A percentile compares a stretch with the other conserved stretches of the same genome.
Conservation (phyloP, 2,888 invertebrate species). For the Crossocerus cetratus region DNA sequence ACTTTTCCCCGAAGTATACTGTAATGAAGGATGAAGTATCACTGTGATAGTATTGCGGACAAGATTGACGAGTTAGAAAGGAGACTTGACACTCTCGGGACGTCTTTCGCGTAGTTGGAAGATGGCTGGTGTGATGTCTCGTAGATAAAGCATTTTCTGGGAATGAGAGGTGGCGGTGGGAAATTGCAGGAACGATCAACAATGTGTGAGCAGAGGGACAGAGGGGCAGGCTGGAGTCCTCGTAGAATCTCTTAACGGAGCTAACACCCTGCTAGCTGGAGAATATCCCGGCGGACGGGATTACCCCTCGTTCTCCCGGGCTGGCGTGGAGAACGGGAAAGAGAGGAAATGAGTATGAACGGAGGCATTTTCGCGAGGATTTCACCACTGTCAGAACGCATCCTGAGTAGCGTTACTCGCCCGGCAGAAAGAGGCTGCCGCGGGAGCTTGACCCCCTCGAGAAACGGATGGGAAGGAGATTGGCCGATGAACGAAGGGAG, state of each 20-base stretch:
- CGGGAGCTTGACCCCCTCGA: conserved; percentile 33
- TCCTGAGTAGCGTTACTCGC: conserved; percentile 32
- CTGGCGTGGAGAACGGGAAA: conserved; percentile 21
- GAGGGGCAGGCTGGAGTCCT: conserved; percentile 36
- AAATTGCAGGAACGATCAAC: conserved; percentile 54
- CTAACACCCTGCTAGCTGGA: background rate
- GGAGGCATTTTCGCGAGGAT: conserved; percentile 57
- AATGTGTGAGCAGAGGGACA: conserved; percentile 41
- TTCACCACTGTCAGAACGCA: conserved; percentile 53
- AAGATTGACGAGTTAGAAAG: conserved; percentile 21
- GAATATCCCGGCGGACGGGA: conserved; percentile 52
- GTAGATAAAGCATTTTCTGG: conserved; percentile 53
- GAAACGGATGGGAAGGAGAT: conserved; percentile 12
- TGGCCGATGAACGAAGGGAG: conserved; percentile 3
- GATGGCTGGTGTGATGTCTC: conserved; percentile 40
- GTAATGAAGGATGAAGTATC: background rate
- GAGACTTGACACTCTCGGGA: conserved; percentile 27
- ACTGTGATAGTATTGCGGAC: no score
- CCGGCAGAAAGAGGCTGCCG: conserved; percentile 6
- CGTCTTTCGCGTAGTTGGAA: conserved; percentile 33
- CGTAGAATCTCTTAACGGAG: background rate
- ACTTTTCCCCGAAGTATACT: background rate
- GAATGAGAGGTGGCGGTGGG: conserved; percentile 52
- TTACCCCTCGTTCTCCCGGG: conserved; percentile 34
- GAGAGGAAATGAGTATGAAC: conserved; percentile 53